A percentile compares a stretch with the other conserved stretches of the same genome.
Evolutionary conservation across 2,113 vertebrate genomes (phyloP).

Genomic region (Canis aureus): DNA sequence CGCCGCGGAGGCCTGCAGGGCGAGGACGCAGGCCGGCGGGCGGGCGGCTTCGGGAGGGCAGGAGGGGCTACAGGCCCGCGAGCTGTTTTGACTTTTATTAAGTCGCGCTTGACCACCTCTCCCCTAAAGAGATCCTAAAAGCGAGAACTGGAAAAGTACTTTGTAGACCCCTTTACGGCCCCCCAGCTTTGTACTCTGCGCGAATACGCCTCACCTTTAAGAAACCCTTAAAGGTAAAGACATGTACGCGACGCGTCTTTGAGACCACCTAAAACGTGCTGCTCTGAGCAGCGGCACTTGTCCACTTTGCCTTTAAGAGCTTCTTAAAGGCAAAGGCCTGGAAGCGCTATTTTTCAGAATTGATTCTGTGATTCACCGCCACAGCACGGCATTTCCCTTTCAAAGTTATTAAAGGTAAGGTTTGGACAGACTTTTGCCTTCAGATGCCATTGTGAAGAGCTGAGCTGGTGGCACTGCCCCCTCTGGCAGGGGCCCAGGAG

Average conservation of each 20-base stretch:
- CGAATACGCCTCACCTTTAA: constrained; percentile 64
- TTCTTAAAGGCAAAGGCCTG: constrained; percentile 59
- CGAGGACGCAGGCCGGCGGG: not conserved
- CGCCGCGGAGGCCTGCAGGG: not conserved
- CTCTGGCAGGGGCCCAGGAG: constrained; percentile 41
- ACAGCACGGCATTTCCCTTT: constrained; percentile 5
- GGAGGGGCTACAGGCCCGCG: constrained; percentile 1
- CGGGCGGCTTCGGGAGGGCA: not conserved
- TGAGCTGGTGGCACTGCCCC: not conserved
- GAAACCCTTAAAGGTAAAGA: constrained; percentile 68
- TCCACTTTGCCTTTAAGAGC: constrained; percentile 63
- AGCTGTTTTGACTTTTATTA: constrained; percentile 39
- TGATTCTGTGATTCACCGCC: not conserved
- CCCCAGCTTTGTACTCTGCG: constrained; percentile 33
- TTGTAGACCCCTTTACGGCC: not conserved
- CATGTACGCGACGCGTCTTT: not conserved
- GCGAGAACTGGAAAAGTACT: constrained; percentile 41
- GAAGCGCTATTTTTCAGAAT: not conserved
- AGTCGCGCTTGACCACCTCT: constrained; percentile 22
- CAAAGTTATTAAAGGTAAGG: constrained; percentile 68
- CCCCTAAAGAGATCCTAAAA: constrained; percentile 56
- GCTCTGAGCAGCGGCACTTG: not conserved
- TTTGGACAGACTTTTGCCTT: not conserved
- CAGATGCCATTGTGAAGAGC: not conserved
- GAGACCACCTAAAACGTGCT: not conserved